Evolutionary conservation across 1,140 invertebrate species (phyloP).

Genomic region (Drosophila pruinosa): DNA sequence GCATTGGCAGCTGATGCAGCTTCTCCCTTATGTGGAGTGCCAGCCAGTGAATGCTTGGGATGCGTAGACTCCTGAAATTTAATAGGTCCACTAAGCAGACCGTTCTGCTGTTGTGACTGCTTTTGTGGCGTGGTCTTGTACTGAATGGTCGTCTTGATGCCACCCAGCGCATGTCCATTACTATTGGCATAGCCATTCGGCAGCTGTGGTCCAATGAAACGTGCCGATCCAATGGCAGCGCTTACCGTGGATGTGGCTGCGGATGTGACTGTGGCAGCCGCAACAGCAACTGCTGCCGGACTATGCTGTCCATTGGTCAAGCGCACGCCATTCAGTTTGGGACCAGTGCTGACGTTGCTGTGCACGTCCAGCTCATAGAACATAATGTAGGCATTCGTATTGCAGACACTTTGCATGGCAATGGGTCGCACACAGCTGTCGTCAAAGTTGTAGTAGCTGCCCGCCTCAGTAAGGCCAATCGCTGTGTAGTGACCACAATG

Average conservation of each 20-base stretch:
- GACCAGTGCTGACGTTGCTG: background rate
- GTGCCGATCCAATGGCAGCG: conserved; percentile 20
- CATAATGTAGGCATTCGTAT: conserved; percentile 94
- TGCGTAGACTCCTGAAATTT: conserved; percentile 69
- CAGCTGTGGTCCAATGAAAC: conserved; percentile 73
- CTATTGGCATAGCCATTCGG: conserved; percentile 63
- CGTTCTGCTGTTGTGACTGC: conserved; percentile 55
- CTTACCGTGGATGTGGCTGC: conserved; percentile 29
- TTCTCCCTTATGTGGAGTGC: conserved; percentile 55
- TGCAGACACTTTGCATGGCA: conserved; percentile 88
- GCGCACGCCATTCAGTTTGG: conserved; percentile 61
- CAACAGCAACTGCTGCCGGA: conserved; percentile 3
- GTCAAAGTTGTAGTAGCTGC: conserved; percentile 93
- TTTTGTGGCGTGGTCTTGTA: conserved; percentile 45
- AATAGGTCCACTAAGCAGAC: conserved; percentile 48
- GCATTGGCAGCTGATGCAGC: conserved; percentile 45
- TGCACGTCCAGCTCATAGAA: conserved; percentile 89
- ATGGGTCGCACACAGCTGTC: conserved; percentile 89
- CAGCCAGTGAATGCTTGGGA: conserved; percentile 59
- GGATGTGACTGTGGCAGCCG: conserved; percentile 43
- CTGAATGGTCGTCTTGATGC: conserved; percentile 46
- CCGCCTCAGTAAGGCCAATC: conserved; percentile 91
- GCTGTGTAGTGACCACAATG: conserved; percentile 99
- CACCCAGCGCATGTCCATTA: conserved; percentile 35
- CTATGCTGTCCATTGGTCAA: conserved; percentile 54